Conservation (phyloP, 2,797 vertebrate genomes). For the Scleropages formosus region DNA sequence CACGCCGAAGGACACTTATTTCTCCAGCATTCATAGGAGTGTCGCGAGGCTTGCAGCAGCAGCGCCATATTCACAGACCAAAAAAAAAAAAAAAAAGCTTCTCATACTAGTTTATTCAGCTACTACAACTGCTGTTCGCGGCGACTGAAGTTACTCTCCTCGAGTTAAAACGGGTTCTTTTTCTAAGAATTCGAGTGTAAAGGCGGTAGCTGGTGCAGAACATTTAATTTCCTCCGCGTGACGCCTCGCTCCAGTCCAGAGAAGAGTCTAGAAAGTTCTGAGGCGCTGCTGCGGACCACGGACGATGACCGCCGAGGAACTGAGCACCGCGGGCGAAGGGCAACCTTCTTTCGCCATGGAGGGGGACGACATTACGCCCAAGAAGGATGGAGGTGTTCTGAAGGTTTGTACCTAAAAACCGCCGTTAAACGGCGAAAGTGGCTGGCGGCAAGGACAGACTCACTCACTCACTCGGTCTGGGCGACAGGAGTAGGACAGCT, state of each 20-base stretch:
- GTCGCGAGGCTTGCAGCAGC: too few species aligned
- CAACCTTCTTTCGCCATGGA: constrained; percentile 63
- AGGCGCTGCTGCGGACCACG: background rate
- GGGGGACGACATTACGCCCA: constrained; percentile 83
- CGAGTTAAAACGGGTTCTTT: too few species aligned
- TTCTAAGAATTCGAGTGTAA: too few species aligned
- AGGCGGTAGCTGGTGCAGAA: too few species aligned
- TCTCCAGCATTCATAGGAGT: too few species aligned
- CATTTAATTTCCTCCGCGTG: background rate
- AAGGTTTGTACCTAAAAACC: constrained; percentile 72
- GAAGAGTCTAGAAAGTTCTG: background rate
- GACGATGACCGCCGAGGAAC: constrained; percentile 89
- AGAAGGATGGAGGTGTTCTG: constrained; percentile 86
- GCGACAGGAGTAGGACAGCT: too few species aligned
- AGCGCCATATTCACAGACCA: constrained; percentile 32
- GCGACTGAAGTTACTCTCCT: too few species aligned
- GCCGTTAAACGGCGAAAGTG: too few species aligned
- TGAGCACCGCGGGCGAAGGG: constrained; percentile 63
- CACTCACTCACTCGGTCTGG: too few species aligned
- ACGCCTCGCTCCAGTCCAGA: background rate
- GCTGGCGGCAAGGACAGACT: too few species aligned
- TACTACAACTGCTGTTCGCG: constrained; percentile 11
- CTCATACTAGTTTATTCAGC: background rate
- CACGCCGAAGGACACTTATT: too few species aligned
- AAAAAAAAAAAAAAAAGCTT: background rate